phyloP scores from a whole-genome alignment of 2,797 vertebrate species.

The Okamejei kenojei region DNA sequence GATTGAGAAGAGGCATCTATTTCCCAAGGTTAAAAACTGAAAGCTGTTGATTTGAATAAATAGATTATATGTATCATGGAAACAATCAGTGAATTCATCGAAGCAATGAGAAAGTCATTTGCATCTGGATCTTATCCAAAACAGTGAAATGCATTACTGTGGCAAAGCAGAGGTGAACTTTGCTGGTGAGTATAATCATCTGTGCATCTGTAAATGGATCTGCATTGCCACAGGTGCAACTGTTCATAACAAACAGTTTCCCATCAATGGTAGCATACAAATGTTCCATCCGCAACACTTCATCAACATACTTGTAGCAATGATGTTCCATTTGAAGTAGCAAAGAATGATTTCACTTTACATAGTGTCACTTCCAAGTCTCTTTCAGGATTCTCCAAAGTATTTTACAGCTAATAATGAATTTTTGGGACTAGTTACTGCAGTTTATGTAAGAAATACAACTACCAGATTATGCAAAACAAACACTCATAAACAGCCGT shows the following conservation, averaged over 20 bases:
- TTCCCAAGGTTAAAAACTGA: constrained; percentile 28
- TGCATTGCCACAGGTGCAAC: background rate
- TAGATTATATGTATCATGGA: constrained; percentile 12
- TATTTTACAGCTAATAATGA: too few relatives aligned
- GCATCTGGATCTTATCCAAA: background rate
- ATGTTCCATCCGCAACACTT: background rate
- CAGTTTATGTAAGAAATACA: too few relatives aligned
- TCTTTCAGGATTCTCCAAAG: too few relatives aligned
- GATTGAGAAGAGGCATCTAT: background rate
- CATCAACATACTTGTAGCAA: background rate
- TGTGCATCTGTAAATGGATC: background rate
- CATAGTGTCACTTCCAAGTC: too few relatives aligned
- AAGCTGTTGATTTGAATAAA: constrained; percentile 34
- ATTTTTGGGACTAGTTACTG: too few relatives aligned
- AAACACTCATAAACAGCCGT: too few relatives aligned
- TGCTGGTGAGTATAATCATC: background rate
- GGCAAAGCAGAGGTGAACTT: background rate
- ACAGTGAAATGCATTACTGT: background rate
- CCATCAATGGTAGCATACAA: background rate
- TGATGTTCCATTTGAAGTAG: background rate
- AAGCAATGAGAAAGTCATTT: constrained; percentile 20
- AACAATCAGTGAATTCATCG: constrained; percentile 9
- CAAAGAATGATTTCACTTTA: background rate
- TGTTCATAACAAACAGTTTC: background rate
- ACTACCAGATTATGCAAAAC: too few relatives aligned